phyloP scores from a whole-genome alignment of 1,140 invertebrate species.

The Protaetia brevitarsis region DNA sequence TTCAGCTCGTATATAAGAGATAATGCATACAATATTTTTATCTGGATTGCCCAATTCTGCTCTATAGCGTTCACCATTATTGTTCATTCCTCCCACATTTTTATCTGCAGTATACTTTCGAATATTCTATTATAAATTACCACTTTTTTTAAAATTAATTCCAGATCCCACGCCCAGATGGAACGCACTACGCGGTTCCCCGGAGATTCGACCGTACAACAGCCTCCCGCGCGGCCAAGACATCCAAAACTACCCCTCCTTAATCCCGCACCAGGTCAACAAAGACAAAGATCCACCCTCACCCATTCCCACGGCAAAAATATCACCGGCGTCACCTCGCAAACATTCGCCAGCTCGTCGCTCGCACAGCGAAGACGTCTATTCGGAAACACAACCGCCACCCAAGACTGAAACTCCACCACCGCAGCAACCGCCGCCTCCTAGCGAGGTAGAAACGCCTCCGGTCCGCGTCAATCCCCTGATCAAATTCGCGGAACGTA shows the following conservation, averaged over 20 bases:
- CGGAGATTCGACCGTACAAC: constrained; percentile 57
- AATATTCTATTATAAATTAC: not conserved
- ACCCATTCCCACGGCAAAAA: constrained; percentile 11
- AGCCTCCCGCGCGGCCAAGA: constrained; percentile 53
- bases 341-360: constrained; percentile 36
- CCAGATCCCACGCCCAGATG: constrained; percentile 57
- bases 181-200: constrained; percentile 53
- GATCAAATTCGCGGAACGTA: constrained; percentile 28
- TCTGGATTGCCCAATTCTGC: too few relatives aligned
- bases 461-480: constrained; percentile 36
- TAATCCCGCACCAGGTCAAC: constrained; percentile 36
- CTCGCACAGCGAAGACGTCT: constrained; percentile 40
- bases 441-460: not conserved
- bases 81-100: too few relatives aligned
- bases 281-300: constrained; percentile 23
- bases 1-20: too few relatives aligned
- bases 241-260: constrained; percentile 44
- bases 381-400: too few relatives aligned
- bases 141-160: constrained; percentile 25
- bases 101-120: not conserved
- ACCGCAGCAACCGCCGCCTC: not conserved
- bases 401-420: not conserved
- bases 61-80: not conserved
- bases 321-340: too few relatives aligned
- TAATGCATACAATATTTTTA: too few relatives aligned